Conservation (phyloP, 92 coral and sea anemone genomes). For the Actinernus sp. region DNA sequence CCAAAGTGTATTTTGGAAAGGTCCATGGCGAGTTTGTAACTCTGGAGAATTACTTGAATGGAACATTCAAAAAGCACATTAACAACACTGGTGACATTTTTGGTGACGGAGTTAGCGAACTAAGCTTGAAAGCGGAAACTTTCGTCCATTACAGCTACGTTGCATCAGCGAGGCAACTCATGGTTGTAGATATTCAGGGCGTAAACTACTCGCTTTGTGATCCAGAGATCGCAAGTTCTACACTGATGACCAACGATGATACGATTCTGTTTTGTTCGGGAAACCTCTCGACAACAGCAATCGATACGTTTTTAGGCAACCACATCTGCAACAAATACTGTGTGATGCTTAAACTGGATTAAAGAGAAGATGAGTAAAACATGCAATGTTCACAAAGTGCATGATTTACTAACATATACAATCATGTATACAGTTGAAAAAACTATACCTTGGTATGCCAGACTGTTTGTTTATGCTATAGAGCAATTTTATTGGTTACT, state of each 20-base stretch:
- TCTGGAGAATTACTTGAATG: slow-evolving; percentile 43
- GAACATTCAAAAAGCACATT: slow-evolving; percentile 22
- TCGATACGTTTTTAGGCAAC: too few species aligned
- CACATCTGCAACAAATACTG: too few species aligned
- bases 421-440: too few species aligned
- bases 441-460: too few species aligned
- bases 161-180: slow-evolving; percentile 34
- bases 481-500: too few species aligned
- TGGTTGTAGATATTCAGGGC: slow-evolving; percentile 77
- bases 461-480: too few species aligned
- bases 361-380: too few species aligned
- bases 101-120: slow-evolving; percentile 21
- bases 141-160: slow-evolving; percentile 33
- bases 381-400: too few species aligned
- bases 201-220: slow-evolving; percentile 56
- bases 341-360: too few species aligned
- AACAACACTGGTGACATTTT: slow-evolving; percentile 40
- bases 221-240: slow-evolving; percentile 61
- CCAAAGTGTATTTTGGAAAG: slow-evolving; percentile 63
- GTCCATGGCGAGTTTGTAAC: slow-evolving; percentile 58
- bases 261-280: slow-evolving; percentile 54
- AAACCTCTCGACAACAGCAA: slow-evolving; percentile 35
- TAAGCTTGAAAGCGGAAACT: slow-evolving; percentile 19
- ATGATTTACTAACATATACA: too few species aligned
- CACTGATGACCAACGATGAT: slow-evolving; percentile 23